Evolutionary conservation across 2,888 invertebrate genomes (phyloP).

Genomic region (Lordiphosa fenestrarum): DNA sequence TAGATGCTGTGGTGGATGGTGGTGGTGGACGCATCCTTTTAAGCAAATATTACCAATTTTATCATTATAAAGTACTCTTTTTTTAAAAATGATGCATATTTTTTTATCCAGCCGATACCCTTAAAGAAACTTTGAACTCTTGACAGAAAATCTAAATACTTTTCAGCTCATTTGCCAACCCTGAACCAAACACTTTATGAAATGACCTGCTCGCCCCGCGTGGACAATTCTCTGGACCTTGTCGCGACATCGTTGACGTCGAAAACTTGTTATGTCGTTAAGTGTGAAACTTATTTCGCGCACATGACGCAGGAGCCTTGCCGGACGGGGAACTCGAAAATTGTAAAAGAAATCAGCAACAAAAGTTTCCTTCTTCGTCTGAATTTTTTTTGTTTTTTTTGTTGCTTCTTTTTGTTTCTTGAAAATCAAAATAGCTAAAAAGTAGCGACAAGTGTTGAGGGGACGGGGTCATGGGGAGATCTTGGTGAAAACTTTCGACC

Average conservation of each 20-base stretch:
- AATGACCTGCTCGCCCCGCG: conserved; percentile 52
- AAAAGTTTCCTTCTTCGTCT: conserved; percentile 52
- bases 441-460: conserved; percentile 71
- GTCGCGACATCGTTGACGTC: conserved; percentile 39
- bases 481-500: conserved; percentile 47
- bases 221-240: conserved; percentile 56
- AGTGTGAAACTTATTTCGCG: conserved; percentile 75
- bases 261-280: conserved; percentile 74
- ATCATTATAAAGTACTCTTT: not conserved
- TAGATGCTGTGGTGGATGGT: too few species aligned
- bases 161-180: conserved; percentile 6
- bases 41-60: too few species aligned
- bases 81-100: not conserved
- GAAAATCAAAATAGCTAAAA: conserved; percentile 74
- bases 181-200: conserved; percentile 34
- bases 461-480: conserved; percentile 12
- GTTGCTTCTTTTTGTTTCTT: conserved; percentile 57
- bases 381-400: conserved; percentile 19
- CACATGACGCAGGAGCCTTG: conserved; percentile 19
- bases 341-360: conserved; percentile 74
- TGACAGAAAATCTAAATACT: too few species aligned
- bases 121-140: too few species aligned
- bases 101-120: too few species aligned
- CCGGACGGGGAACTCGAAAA: conserved; percentile 40
- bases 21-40: too few species aligned